Evolutionary conservation across 2,888 invertebrate genomes (phyloP).

Genomic region (Pterobdella sp.): DNA sequence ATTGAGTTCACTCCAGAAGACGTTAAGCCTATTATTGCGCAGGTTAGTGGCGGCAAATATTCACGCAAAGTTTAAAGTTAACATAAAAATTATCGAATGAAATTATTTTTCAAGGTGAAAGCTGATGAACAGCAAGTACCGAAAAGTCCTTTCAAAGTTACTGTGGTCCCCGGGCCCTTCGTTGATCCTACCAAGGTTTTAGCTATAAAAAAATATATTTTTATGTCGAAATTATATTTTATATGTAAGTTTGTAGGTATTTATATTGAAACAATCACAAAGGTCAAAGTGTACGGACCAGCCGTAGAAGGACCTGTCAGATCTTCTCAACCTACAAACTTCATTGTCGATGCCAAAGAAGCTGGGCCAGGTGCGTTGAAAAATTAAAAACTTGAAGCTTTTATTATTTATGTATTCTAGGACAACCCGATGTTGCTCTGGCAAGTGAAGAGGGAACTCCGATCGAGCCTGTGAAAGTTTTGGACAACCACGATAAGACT

Average conservation of each 20-base stretch:
- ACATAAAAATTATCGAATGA: background rate
- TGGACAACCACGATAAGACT: constrained; percentile 67
- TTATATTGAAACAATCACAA: background rate
- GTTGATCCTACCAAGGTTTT: background rate
- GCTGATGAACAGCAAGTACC: constrained; percentile 58
- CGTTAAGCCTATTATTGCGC: constrained; percentile 20
- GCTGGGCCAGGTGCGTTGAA: constrained; percentile 75
- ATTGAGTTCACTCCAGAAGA: constrained; percentile 44
- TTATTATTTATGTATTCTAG: constrained; percentile 47
- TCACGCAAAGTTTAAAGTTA: background rate
- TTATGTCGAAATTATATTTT: background rate
- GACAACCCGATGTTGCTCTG: constrained; percentile 67
- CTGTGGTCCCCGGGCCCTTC: constrained; percentile 15
- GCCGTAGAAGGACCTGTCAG: constrained; percentile 69
- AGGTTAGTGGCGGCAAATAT: background rate
- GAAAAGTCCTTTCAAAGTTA: constrained; percentile 28
- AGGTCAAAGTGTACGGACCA: constrained; percentile 23
- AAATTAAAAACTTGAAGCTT: too few relatives aligned
- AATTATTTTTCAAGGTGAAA: constrained; percentile 16
- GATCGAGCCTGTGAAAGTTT: constrained; percentile 68
- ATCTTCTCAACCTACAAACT: constrained; percentile 68
- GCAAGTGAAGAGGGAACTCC: constrained; percentile 65
- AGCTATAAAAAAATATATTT: background rate
- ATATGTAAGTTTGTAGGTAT: background rate
- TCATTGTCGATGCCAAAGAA: constrained; percentile 74